Evolutionary conservation across 2,888 invertebrate species (phyloP), one percentile per base, ranked within the genome.

Genomic region (Leucania comma): DNA sequence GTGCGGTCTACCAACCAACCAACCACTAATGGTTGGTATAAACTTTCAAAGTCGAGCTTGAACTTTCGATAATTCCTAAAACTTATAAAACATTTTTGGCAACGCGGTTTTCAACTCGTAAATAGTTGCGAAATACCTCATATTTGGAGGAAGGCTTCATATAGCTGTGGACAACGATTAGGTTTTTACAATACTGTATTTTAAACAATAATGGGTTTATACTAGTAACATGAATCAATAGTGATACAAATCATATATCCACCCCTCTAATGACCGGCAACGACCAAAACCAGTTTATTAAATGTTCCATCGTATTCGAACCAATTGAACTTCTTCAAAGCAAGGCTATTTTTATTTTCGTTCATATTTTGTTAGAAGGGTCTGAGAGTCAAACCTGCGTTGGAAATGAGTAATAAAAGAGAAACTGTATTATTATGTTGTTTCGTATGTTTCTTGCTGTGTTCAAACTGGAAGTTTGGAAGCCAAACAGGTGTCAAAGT

Each of bases 281-380:
- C n/a, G 24, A 60, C 60, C 22, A 38, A 53, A 59, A 59, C 42
- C 54, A 59, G 32, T 63, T 38, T 53, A 70, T 60, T 57, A 46
- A 64, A 71, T 38, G 71, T 71, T 53, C 35, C 51, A 64, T 60
- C 57, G 65, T 72, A 57, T 53, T 56, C 26, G 17, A 54, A 60
- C 17, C 38, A 63, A 42, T 70, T 60, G 24, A 53, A 61, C 29
- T 77, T 48, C 35, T 8, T 35, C 53, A 58, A 77, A 75, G 51
- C 38, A 46, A 57, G 54, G 42, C 29, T 24, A 53, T 72, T 63
- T 59, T 46, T 35, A 72, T 54, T 50, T 54, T 59, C 12, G 46
- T 63, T 53, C 9, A 60, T 62, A 65, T 58, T 62, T 69, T 32
- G 75, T 56, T 35, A 3, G n/a, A 60, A 53, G 29, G 26, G 17